Evolutionary conservation across 2,797 vertebrate genomes (phyloP), one percentile per base, ranked within the genome.

Genomic region (Thaleichthys pacificus): DNA sequence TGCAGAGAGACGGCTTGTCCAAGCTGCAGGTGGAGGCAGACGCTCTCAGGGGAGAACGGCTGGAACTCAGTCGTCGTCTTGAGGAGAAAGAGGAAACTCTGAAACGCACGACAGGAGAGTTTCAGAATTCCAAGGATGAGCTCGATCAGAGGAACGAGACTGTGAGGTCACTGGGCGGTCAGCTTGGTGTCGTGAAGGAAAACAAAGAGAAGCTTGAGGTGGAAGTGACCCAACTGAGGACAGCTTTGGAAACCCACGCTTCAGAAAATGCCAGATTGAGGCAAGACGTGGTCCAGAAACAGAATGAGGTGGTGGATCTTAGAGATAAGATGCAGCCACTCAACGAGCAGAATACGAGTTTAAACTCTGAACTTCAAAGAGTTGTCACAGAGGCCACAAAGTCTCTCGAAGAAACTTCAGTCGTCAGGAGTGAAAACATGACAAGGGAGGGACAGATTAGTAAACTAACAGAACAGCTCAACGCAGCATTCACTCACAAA

Each of bases 351-450:
- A 96, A 93, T 8, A n/a, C 63, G 17, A 89, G 83, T 63, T 68
- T 95, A 14, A 91, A 93, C 88, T 85, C 72, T 5, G 91, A 95
- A 8, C 66, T 95, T 26, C 88, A 94, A 77, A 87, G 88, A 24
- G 76, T 82, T 0, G 81, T 78, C 17, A 66, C 60, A 2, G 75
- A 73, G 4, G 58, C 92, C 35, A 82, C 75, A 1, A 79, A 79
- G 74, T 90, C 85, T 5, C 85, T 83, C 0, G 84, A 91, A 3
- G 93, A 95, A 77, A 71, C 93, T 19, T 3, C 69, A 61, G 66
- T 71, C 32, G 85, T 95, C 66, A 91, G 86, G 61, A 72, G 75
- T 9, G 86, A 87, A 21, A 68, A 92, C 56, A 86, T 82, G 1
- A 86, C 87, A 11, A 89, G 82, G 69, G 88, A 89, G 21, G 63